Conservation (phyloP, 2,797 vertebrate genomes). For the Cottoperca gobio region DNA sequence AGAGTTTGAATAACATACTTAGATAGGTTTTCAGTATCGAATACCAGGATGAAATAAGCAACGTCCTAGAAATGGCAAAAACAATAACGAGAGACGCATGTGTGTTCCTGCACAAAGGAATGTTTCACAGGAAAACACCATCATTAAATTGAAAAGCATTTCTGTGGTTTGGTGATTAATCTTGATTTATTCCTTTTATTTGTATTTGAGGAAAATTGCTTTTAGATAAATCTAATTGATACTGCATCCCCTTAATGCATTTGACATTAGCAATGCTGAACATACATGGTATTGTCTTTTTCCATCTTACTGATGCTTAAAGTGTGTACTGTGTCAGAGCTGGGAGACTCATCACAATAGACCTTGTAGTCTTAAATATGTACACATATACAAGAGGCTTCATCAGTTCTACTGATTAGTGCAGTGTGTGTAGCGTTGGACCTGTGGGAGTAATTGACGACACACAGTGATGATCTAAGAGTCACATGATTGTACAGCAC, state of each 20-base stretch:
- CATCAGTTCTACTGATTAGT: not conserved
- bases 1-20: constrained; percentile 19
- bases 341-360: not conserved
- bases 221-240: constrained; percentile 1
- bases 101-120: not conserved
- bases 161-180: not conserved
- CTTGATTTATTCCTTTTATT: constrained; percentile 1
- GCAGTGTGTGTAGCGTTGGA: not conserved
- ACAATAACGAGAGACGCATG: not conserved
- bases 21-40: not conserved
- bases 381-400: not conserved
- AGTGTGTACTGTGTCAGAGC: not conserved
- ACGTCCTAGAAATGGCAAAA: constrained; percentile 2
- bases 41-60: constrained; percentile 6
- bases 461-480: constrained; percentile 5
- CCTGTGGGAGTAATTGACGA: constrained; percentile 1
- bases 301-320: not conserved
- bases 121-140: not conserved
- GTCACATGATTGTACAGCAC: constrained; percentile 7
- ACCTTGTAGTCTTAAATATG: not conserved
- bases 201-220: not conserved
- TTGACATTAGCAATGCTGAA: not conserved
- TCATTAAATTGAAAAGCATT: not conserved
- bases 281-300: no score
- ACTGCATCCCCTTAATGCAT: not conserved